Base-by-base conservation (phyloP, 2,888 invertebrate species). In the Smittia aterrima region DNA sequence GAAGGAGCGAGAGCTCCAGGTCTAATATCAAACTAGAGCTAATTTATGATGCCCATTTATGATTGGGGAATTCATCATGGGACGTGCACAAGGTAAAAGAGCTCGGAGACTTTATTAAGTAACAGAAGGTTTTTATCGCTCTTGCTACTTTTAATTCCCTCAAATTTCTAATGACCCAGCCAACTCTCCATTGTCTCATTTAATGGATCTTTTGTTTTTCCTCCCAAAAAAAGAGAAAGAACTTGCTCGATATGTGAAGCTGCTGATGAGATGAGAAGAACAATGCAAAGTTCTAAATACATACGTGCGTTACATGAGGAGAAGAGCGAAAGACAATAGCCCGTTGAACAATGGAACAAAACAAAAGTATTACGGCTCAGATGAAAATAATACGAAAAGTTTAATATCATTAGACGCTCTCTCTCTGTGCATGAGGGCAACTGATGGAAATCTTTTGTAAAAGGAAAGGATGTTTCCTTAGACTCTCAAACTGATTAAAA, bases 111-210 rank as follows among this genome's bases (percentile, higher is more conserved):
- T 58, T 58, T 58, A 58, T 58, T 18, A 58, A 58, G 58, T 58
- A 58, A 58, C 58, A 58, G 58, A 58, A 58, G 58, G 58, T 58
- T 58, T 58, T 58, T 58, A 58, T 58, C 18, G 58, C 18, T 18
- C 58, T 58, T 58, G 16, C 22, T 58, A 1, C 58, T 58, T 9
- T 58, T 58, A 58, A 58, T 58, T 58, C 58, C 53, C 20, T 22
- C 24, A 18, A 4, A 58, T 6, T 18, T 58, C 20, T 58, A 58
- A 58, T 58, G 58, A 58, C 6, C 20, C 13, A 13, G 24, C 58
- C 20, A 7, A 13, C 6, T 9, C 7, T 2, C 58, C 7, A 22
- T 58, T 18, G 20, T 58, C 20, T 58, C 13, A 13, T 22, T 58
- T 58, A 58, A 58, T 58, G 58, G 58, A 22, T 58, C 58, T 58